phyloP scores from a whole-genome alignment of 2,888 invertebrate species.

The Drosophila melanosoma region DNA sequence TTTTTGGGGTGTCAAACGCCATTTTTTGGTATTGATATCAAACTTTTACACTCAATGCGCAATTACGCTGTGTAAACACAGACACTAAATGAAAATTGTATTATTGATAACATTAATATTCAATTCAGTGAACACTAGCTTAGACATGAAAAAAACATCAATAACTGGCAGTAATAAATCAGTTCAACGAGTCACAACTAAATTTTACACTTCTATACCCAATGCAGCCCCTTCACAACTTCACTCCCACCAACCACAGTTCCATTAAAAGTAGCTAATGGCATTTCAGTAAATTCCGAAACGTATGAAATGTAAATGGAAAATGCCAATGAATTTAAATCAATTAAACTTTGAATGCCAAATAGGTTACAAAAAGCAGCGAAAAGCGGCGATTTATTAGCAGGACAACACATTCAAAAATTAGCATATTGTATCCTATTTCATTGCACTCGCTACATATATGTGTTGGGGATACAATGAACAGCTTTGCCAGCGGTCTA shows the following conservation, averaged over 20 bases:
- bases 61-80: neutral
- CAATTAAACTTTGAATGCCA: conserved; percentile 47
- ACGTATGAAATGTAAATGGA: conserved; percentile 32
- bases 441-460: neutral
- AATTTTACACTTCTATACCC: neutral
- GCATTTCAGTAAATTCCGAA: conserved; percentile 52
- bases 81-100: conserved; percentile 42
- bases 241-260: conserved; percentile 46
- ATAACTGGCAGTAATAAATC: conserved; percentile 59
- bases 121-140: conserved; percentile 1
- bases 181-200: conserved; percentile 52
- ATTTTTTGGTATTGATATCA: neutral
- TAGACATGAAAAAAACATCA: conserved; percentile 18
- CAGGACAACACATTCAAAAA: conserved; percentile 33
- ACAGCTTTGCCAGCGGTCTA: conserved; percentile 60
- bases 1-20: neutral
- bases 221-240: accelerated
- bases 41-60: conserved; percentile 1
- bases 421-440: conserved; percentile 29
- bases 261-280: conserved; percentile 73
- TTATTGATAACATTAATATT: conserved; percentile 40
- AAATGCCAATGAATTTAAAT: conserved; percentile 51
- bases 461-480: conserved; percentile 48
- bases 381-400: conserved; percentile 44
- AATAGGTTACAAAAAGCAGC: conserved; percentile 17